Evolutionary conservation across 2,888 invertebrate genomes (phyloP).

Genomic region (Epistrophe eligans): DNA sequence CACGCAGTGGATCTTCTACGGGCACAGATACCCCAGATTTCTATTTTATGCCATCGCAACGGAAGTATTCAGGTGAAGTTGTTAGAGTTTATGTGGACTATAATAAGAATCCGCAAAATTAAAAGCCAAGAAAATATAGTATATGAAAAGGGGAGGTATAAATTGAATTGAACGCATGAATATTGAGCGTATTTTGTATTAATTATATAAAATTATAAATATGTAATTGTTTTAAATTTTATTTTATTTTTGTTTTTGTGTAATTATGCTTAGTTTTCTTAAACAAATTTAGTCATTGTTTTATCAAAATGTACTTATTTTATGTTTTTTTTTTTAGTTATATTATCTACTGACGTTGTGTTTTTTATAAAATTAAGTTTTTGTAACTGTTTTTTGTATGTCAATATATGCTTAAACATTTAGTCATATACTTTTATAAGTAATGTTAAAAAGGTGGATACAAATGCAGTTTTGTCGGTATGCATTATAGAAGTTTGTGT

Average conservation of each 20-base stretch:
- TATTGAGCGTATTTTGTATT: conserved; percentile 47
- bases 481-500: background rate
- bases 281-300: conserved; percentile 74
- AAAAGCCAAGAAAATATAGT: conserved; percentile 40
- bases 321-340: conserved; percentile 28
- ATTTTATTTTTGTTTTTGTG: background rate
- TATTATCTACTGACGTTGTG: conserved; percentile 42
- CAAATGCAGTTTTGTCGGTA: conserved; percentile 1
- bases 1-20: conserved; percentile 80
- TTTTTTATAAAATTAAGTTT: conserved; percentile 25
- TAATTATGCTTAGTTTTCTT: conserved; percentile 46
- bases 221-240: conserved; percentile 40
- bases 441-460: conserved; percentile 23
- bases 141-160: conserved; percentile 1
- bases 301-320: conserved; percentile 67
- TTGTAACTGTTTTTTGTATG: background rate
- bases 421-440: conserved; percentile 46
- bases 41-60: conserved; percentile 97
- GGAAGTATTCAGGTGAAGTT: conserved; percentile 96
- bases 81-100: conserved; percentile 93
- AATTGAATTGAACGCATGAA: conserved; percentile 32
- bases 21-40: conserved; percentile 88
- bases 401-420: conserved; percentile 19
- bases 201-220: conserved; percentile 38
- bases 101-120: conserved; percentile 88